Conservation (phyloP, 2,797 vertebrate genomes). For the Chaetophractus vellerosus region DNA sequence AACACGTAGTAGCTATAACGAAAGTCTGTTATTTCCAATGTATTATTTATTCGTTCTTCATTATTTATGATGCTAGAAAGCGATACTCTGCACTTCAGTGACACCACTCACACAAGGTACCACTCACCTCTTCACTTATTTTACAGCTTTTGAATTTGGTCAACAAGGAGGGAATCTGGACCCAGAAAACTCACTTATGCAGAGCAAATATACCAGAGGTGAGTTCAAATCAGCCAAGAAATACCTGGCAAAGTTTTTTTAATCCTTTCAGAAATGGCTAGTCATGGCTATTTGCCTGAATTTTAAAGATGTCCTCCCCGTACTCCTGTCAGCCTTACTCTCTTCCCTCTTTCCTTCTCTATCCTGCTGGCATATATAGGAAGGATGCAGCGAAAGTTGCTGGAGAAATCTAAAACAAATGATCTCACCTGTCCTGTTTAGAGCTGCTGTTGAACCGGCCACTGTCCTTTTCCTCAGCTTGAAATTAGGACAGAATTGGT, state of each 20-base stretch:
- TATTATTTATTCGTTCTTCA: slow-evolving; percentile 80
- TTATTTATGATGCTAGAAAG: slow-evolving; percentile 76
- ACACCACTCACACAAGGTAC: slow-evolving; percentile 36
- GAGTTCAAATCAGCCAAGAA: slow-evolving; percentile 27
- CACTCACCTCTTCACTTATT: slow-evolving; percentile 58
- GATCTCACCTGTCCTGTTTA: not conserved
- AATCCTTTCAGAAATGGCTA: slow-evolving; percentile 7
- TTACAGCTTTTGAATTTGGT: slow-evolving; percentile 69
- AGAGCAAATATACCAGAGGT: slow-evolving; percentile 48
- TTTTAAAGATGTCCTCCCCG: not conserved
- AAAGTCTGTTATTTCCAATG: slow-evolving; percentile 75
- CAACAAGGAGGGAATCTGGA: slow-evolving; percentile 36
- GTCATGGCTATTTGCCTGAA: not conserved
- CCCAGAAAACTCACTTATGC: not conserved
- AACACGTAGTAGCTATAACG: not conserved
- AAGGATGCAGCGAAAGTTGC: not conserved
- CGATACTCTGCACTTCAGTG: slow-evolving; percentile 59
- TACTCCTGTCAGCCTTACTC: not conserved
- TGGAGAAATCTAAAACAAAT: not conserved
- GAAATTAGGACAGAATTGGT: not conserved
- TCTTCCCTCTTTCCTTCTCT: slow-evolving; percentile 12
- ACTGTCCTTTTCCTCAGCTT: not conserved
- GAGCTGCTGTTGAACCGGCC: not conserved
- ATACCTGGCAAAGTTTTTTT: not conserved
- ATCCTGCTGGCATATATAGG: not conserved